Evolutionary conservation across 2,888 invertebrate genomes (phyloP), one percentile per base, ranked within the genome.

Genomic region (Leucophora obtusa): DNA sequence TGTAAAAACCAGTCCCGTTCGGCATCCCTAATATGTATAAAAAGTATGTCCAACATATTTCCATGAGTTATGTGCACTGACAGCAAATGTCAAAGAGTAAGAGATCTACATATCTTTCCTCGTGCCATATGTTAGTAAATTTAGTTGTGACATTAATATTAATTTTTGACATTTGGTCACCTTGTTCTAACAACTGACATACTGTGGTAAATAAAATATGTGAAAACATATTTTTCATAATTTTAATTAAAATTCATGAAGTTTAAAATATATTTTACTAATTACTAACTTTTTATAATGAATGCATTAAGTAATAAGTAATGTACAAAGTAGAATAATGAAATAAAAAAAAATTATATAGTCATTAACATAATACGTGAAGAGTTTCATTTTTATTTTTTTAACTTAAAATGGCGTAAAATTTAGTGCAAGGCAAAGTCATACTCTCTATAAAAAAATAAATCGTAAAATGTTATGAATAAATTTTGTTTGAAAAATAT

Each of bases 371-470:
- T 38, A 14, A 21, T 59, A 18, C 18, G 56, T 66, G 24, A 56
- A 66, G 51, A 50, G 33, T 59, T 54, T 50, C 43, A 0, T 17
- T n/a, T 21, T 6, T 50, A 38, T 56, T 53, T 21, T 17, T 4
- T 8, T 24, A 75, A 75, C 47, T 75, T 50, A 76, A 76, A 76
- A 70, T 65, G 70, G 58, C 70, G 70, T 70, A 70, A 69, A 65
- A 76, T 58, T 70, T 70, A 53, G 70, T 76, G 53, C 63, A 76
- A 70, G 76, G 76, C 75, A 69, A 62, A 75, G 50, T 60, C 56
- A 56, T 6, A 28, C 28, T 3, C 76, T 63, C 17, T 8, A 4
- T 21, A 24, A 18, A 21, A 14, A 5, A 47, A 24, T 1, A 47
- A n/a, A n/a, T 47, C 2, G n/a, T n/a, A 6, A 28, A 28, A 47